Conservation (phyloP, 2,888 invertebrate species). For the Chrysomela aeneicollis region DNA sequence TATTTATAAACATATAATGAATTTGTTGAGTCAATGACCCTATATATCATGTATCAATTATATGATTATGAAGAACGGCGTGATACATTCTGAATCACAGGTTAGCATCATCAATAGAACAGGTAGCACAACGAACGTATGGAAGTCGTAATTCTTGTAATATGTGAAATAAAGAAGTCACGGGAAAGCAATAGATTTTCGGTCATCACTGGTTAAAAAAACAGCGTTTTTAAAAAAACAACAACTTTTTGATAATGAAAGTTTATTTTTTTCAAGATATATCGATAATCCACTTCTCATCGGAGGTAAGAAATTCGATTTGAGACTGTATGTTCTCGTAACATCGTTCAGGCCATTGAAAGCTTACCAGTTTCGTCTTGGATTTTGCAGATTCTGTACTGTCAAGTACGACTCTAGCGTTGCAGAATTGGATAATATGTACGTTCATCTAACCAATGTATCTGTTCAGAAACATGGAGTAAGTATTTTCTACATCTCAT, state of each 20-base stretch:
- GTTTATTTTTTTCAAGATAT: slow-evolving; percentile 55
- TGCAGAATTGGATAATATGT: slow-evolving; percentile 89
- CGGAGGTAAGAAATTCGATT: slow-evolving; percentile 95
- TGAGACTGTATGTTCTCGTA: slow-evolving; percentile 90
- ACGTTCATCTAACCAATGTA: slow-evolving; percentile 94
- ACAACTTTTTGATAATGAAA: not conserved
- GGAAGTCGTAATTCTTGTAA: too few species aligned
- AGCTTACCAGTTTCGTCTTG: slow-evolving; percentile 90
- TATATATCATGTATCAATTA: too few species aligned
- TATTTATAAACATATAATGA: too few species aligned
- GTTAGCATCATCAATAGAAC: too few species aligned
- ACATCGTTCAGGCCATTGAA: slow-evolving; percentile 93
- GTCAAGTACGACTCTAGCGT: slow-evolving; percentile 93
- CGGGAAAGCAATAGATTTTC: too few species aligned
- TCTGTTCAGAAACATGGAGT: slow-evolving; percentile 98
- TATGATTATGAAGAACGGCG: too few species aligned
- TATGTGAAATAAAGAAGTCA: too few species aligned
- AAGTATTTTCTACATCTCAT: slow-evolving; percentile 31
- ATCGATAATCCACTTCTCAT: slow-evolving; percentile 95
- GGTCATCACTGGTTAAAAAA: too few species aligned
- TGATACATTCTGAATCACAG: too few species aligned
- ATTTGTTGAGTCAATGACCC: too few species aligned
- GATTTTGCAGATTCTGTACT: slow-evolving; percentile 96
- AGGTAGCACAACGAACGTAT: too few species aligned
- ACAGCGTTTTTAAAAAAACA: too few species aligned